Percentiles rank a stretch among this genome's conserved stretches.
phyloP scores from a whole-genome alignment of 2,797 vertebrate species.

The Phrynocephalus forsythii region DNA sequence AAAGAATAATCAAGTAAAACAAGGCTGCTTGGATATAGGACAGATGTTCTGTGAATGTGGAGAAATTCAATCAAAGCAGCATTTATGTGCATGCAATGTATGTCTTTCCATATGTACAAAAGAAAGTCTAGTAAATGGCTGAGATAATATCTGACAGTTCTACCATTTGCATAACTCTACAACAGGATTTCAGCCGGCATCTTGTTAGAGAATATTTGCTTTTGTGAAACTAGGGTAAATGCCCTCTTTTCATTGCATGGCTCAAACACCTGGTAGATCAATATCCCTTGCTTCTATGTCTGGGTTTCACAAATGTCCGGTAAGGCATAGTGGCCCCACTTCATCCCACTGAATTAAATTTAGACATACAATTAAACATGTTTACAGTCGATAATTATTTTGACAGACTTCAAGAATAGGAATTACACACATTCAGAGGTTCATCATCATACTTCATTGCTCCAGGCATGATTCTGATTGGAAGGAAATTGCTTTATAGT shows the following conservation, averaged over 20 bases:
- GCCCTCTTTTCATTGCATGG: not conserved
- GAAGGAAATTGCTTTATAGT: not conserved
- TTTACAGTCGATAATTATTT: not conserved
- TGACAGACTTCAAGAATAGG: too few relatives aligned
- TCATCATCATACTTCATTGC: not conserved
- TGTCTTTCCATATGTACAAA: too few relatives aligned
- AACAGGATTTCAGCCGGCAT: too few relatives aligned
- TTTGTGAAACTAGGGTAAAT: not conserved
- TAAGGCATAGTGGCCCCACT: too few relatives aligned
- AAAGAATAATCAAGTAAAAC: too few relatives aligned
- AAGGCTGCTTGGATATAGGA: too few relatives aligned
- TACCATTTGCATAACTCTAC: too few relatives aligned
- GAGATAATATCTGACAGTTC: too few relatives aligned
- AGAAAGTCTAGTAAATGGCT: too few relatives aligned
- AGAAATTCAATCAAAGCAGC: too few relatives aligned
- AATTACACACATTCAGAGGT: not conserved
- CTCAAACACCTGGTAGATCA: not conserved
- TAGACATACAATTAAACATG: not conserved
- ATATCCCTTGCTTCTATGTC: not conserved
- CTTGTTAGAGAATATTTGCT: not conserved
- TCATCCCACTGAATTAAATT: not conserved
- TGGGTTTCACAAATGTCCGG: not conserved
- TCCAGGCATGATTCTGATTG: not conserved
- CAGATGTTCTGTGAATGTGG: too few relatives aligned
- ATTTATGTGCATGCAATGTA: too few relatives aligned